A percentile compares a stretch with the other conserved stretches of the same genome.
These are phyloP conservation scores for Mormyrus iriodes DNA, from an alignment of 2,113 vertebrate species.

Conservation along the genomic window DNA sequence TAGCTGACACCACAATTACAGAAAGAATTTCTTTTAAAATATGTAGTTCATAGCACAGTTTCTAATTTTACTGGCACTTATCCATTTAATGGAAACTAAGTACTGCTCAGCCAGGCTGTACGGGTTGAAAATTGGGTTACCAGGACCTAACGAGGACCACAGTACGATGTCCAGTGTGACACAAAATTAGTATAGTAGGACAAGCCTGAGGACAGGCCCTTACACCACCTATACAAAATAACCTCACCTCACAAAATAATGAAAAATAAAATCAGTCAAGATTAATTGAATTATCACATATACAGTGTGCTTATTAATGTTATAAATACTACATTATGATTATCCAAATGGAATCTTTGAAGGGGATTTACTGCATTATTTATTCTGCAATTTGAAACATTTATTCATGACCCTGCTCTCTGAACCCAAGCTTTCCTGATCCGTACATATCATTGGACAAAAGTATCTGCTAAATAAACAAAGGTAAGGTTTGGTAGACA, in stretches of 20 bases:
- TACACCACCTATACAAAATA: not conserved
- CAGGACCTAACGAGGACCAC: not conserved
- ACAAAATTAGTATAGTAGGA: not conserved
- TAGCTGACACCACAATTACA: not conserved
- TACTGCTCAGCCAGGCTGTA: not conserved
- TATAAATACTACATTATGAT: not conserved
- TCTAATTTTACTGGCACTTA: not conserved
- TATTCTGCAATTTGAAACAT: not conserved
- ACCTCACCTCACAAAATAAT: not conserved
- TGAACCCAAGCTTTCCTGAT: not conserved
- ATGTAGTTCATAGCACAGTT: not conserved
- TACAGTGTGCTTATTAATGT: too few species aligned
- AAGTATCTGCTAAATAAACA: not conserved
- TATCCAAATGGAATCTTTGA: not conserved
- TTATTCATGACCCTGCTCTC: not conserved
- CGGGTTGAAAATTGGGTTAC: not conserved
- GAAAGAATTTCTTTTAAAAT: not conserved
- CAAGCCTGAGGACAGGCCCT: not conserved
- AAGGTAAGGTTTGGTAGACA: not conserved
- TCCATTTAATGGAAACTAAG: not conserved
- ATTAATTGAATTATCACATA: not conserved
- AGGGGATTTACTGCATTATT: not conserved
- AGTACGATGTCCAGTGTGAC: not conserved
- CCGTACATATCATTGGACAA: not conserved
- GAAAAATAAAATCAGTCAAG: not conserved